Evolutionary conservation across 2,888 invertebrate species (phyloP).

Genomic region (Neoitamus cyanurus): DNA sequence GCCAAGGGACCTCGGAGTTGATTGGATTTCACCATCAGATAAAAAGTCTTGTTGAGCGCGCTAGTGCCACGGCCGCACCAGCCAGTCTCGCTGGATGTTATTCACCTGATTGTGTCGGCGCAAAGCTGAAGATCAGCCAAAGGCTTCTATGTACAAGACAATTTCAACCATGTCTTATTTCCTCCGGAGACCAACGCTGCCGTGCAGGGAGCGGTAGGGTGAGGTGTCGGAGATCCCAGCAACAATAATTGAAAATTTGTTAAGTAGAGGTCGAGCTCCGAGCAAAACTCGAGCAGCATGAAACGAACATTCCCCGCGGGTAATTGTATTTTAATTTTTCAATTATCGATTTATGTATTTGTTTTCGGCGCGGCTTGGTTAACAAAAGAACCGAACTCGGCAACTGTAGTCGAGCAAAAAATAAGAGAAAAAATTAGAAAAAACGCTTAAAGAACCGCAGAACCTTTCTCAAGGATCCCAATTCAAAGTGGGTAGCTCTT

Average conservation of each 20-base stretch:
- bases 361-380: not conserved
- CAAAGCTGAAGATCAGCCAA: not conserved
- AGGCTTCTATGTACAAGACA: not conserved
- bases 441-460: not conserved
- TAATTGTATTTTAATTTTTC: slow-evolving; percentile 34
- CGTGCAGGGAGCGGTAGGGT: not conserved
- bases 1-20: slow-evolving; percentile 13
- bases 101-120: slow-evolving; percentile 14
- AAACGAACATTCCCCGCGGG: slow-evolving; percentile 10
- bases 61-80: not conserved
- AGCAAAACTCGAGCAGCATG: not conserved
- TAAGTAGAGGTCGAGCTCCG: slow-evolving; percentile 16
- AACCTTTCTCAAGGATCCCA: not conserved
- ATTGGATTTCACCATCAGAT: slow-evolving; percentile 32
- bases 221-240: not conserved
- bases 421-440: not conserved
- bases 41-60: not conserved
- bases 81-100: not conserved
- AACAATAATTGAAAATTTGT: slow-evolving; percentile 35
- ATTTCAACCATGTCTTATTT: not conserved
- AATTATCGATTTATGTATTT: slow-evolving; percentile 21
- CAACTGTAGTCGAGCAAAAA: not conserved
- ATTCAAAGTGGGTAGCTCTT: not conserved
- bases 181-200: not conserved
- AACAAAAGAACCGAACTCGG: slow-evolving; percentile 8